phyloP scores from a whole-genome alignment of 2,113 vertebrate genomes.

The Notothenia rossii region DNA sequence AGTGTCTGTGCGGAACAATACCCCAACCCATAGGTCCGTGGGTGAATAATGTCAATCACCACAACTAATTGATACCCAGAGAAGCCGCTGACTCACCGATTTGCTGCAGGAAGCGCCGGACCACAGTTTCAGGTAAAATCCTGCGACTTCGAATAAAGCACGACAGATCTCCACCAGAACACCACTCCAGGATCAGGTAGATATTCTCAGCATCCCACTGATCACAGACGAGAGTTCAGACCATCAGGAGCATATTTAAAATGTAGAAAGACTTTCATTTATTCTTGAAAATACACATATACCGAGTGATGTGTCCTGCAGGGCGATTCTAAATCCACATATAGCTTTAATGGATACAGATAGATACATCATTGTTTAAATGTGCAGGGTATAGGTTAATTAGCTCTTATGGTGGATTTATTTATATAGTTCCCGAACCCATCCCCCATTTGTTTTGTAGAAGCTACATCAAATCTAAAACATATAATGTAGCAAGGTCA shows the following conservation, averaged over 20 bases:
- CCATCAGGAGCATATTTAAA: too few relatives aligned
- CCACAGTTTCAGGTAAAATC: conserved; percentile 91
- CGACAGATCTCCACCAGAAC: conserved; percentile 94
- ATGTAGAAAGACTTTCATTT: too few relatives aligned
- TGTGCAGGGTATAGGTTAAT: background rate
- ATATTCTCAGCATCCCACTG: conserved; percentile 97
- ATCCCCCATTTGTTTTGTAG: too few relatives aligned
- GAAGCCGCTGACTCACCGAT: conserved; percentile 83
- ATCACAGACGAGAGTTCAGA: background rate
- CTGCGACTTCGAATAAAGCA: conserved; percentile 92
- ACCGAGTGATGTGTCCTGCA: background rate
- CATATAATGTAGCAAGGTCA: too few relatives aligned
- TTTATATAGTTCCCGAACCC: too few relatives aligned
- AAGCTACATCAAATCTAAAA: too few relatives aligned
- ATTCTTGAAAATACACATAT: too few relatives aligned
- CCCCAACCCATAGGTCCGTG: too few relatives aligned
- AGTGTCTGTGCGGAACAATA: too few relatives aligned
- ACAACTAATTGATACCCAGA: too few relatives aligned
- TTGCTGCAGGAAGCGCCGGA: conserved; percentile 93
- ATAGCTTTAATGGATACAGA: background rate
- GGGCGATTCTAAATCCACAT: background rate
- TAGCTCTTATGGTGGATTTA: too few relatives aligned
- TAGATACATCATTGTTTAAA: background rate
- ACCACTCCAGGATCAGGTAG: conserved; percentile 98
- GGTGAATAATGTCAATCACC: too few relatives aligned